phyloP scores from a whole-genome alignment of 2,888 invertebrate genomes.

The Cheilosia vernalis region DNA sequence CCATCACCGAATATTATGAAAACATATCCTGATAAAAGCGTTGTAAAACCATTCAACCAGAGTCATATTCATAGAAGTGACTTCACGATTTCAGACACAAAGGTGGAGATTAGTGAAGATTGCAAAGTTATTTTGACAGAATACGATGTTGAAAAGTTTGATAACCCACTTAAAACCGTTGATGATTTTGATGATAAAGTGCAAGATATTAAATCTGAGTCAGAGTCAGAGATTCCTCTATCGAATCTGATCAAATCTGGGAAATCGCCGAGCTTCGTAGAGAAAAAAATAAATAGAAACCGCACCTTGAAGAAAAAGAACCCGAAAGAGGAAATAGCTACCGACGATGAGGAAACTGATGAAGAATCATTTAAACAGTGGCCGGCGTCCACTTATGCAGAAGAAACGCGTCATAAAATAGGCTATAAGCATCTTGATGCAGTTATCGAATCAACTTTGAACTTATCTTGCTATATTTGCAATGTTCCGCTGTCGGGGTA shows the following conservation, averaged over 20 bases:
- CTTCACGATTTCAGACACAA: slow-evolving; percentile 16
- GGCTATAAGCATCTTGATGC: slow-evolving; percentile 59
- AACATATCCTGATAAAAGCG: slow-evolving; percentile 66
- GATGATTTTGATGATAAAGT: not conserved
- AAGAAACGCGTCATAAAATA: not conserved
- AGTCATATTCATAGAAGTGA: not conserved
- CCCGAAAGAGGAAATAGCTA: not conserved
- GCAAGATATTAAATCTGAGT: slow-evolving; percentile 10
- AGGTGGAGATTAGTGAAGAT: slow-evolving; percentile 30
- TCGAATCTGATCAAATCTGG: not conserved
- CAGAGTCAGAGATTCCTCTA: slow-evolving; percentile 25
- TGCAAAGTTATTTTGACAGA: not conserved
- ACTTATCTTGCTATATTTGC: slow-evolving; percentile 75
- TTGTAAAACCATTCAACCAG: not conserved
- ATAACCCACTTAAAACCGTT: not conserved
- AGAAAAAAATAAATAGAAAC: not conserved
- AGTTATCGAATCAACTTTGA: slow-evolving; percentile 74
- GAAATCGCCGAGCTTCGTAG: not conserved
- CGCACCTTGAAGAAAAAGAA: not conserved
- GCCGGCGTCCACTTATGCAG: not conserved
- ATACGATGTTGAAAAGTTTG: not conserved
- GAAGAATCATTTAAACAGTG: not conserved
- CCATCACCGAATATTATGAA: not conserved
- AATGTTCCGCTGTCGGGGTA: slow-evolving; percentile 56
- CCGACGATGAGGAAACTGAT: not conserved